Evolutionary conservation across 1,140 invertebrate species (phyloP).

Genomic region (Thalassaphorura encarpata): DNA sequence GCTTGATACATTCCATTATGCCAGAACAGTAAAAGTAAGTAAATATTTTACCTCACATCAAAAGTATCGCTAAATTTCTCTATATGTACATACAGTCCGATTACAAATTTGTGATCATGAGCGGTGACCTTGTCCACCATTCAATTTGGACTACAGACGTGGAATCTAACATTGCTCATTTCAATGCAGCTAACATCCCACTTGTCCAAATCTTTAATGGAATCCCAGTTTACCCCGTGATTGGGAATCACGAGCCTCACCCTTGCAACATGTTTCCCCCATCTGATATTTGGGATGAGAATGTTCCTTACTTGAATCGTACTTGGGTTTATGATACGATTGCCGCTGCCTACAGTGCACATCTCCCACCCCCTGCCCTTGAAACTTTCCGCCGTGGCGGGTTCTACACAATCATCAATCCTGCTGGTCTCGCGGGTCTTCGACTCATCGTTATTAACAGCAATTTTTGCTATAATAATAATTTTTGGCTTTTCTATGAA

Average conservation of each 20-base stretch:
- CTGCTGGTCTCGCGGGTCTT: conserved; percentile 41
- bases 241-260: conserved; percentile 54
- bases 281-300: background rate
- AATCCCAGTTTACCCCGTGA: conserved; percentile 42
- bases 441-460: conserved; percentile 47
- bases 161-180: background rate
- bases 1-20: no score
- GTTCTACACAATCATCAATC: conserved; percentile 41
- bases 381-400: conserved; percentile 40
- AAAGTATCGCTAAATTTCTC: no score
- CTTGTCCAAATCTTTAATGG: background rate
- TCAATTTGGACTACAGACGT: background rate
- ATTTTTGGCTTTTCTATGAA: conserved; percentile 51
- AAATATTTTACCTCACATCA: no score
- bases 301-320: conserved; percentile 17
- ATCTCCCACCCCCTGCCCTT: conserved; percentile 33
- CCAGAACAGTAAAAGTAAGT: background rate
- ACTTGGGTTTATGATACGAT: conserved; percentile 39
- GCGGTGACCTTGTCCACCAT: background rate
- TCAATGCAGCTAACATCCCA: background rate
- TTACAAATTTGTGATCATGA: no score
- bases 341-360: conserved; percentile 30
- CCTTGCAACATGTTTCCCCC: conserved; percentile 46
- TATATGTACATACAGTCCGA: no score
- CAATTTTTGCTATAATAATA: conserved; percentile 44